Base-by-base conservation (phyloP, 1,140 invertebrate genomes). In the Apocrypta bakeri region DNA sequence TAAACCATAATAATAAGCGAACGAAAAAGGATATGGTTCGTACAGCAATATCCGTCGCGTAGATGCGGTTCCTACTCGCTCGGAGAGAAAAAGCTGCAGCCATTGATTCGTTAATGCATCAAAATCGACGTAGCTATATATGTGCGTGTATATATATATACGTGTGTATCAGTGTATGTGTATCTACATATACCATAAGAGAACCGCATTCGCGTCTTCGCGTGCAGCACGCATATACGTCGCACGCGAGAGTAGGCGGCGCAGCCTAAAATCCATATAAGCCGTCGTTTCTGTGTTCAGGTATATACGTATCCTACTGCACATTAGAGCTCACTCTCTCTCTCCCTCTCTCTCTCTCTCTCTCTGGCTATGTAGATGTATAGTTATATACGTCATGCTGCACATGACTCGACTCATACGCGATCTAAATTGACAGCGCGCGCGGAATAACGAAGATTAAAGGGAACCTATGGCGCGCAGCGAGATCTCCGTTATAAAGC, bases 181-280 rank as follows among this genome's bases (percentile, higher is more conserved):
- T 31, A 24, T 12, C 6, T 14, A 72, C 66, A 56, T 7, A 8
- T n/a, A n/a, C n/a, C 7, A 12, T 0, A 8, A 0, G 25, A 6
- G 48, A 56, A 56, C n/a, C 48, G 48, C 48, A n/a, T n/a, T n/a
- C n/a, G n/a, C 9, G 33, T 9, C 21, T 56, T 56, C 48, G 48
- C 48, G 48, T 56, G 48, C 48, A 56, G 48, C 48, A 56, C 48
- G 48, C 48, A 56, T n/a, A 56, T 17, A 56, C 48, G 48, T 42
- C 48, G 48, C 48, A 56, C 48, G 48, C 48, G 48, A 56, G 48
- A 56, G 48, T 56, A 56, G 48, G 48, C 48, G 48, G 48, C 48
- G 48, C 48, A n/a, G 48, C 48, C 48, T 56, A 56, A 56, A 56
- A 56, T 56, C 48, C 48, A 56, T 56, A 56, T 56, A 56, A 56